Evolutionary conservation across 1,140 invertebrate genomes (phyloP).

Genomic region (Platorchestia sp.): DNA sequence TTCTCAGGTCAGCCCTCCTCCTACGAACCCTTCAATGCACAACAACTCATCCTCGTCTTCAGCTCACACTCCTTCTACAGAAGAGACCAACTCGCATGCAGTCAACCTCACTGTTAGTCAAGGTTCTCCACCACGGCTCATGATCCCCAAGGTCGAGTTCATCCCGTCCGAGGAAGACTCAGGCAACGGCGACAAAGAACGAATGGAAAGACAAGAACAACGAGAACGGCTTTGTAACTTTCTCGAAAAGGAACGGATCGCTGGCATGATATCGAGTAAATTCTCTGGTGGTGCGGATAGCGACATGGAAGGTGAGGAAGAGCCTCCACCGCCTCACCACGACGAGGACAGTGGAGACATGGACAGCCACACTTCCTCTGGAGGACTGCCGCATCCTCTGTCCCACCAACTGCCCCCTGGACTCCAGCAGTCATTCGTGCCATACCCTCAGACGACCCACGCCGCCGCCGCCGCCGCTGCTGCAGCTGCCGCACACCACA

Average conservation of each 20-base stretch:
- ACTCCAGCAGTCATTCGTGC: conserved; percentile 26
- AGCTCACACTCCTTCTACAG: not conserved
- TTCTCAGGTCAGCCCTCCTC: not conserved
- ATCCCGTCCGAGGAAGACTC: conserved; percentile 18
- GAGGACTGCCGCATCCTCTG: conserved; percentile 34
- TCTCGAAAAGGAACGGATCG: conserved; percentile 15
- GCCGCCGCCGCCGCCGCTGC: conserved; percentile 14
- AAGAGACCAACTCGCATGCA: conserved; percentile 6
- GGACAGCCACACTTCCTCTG: conserved; percentile 26
- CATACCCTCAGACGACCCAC: conserved; percentile 48
- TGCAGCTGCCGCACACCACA: conserved; percentile 28
- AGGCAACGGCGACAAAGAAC: not conserved
- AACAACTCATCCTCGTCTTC: not conserved
- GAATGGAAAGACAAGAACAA: conserved; percentile 6
- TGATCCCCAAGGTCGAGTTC: conserved; percentile 49
- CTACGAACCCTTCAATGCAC: not conserved
- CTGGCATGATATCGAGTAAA: conserved; percentile 14
- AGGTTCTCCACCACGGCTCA: not conserved
- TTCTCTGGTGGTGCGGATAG: conserved; percentile 32
- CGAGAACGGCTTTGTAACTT: not conserved
- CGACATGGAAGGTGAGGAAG: conserved; percentile 53
- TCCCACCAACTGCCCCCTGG: conserved; percentile 37
- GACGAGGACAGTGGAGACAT: conserved; percentile 56
- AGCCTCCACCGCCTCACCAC: conserved; percentile 50
- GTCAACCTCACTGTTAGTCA: not conserved